Percentiles rank a stretch among this genome's conserved stretches.
Conservation (phyloP, 1,140 invertebrate genomes). For the Drosophila punjabiensis region DNA sequence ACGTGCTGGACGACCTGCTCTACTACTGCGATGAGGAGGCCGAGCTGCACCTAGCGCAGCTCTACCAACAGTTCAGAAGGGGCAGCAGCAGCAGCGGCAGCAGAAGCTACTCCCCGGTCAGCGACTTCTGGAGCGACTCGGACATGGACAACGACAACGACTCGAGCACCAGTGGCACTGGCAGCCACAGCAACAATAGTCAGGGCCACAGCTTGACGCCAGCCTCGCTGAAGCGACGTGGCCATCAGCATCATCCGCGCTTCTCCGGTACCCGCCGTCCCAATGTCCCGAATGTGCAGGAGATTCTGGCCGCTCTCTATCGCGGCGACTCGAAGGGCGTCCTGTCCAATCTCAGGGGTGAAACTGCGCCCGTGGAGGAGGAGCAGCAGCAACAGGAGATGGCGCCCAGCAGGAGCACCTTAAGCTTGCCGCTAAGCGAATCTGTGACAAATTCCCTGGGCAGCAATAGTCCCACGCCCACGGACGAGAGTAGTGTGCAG, state of each 20-base stretch:
- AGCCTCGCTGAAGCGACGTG: slow-evolving; percentile 88
- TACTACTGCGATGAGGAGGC: slow-evolving; percentile 80
- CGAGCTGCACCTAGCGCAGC: slow-evolving; percentile 61
- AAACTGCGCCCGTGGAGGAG: slow-evolving; percentile 15
- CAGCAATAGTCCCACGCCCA: slow-evolving; percentile 83
- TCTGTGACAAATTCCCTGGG: slow-evolving; percentile 79
- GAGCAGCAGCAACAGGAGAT: slow-evolving; percentile 24
- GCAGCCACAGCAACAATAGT: slow-evolving; percentile 87
- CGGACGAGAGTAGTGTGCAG: slow-evolving; percentile 81
- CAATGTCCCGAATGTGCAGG: slow-evolving; percentile 81
- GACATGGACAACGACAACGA: slow-evolving; percentile 70
- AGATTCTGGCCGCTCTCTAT: slow-evolving; percentile 83
- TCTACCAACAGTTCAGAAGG: slow-evolving; percentile 61
- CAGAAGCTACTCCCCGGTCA: slow-evolving; percentile 29
- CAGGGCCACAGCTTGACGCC: slow-evolving; percentile 50
- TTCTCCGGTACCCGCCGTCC: slow-evolving; percentile 86
- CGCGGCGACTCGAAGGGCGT: slow-evolving; percentile 76
- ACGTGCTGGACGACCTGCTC: slow-evolving; percentile 74
- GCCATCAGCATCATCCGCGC: slow-evolving; percentile 92
- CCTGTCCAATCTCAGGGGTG: slow-evolving; percentile 69
- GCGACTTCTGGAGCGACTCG: slow-evolving; percentile 66
- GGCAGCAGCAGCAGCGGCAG: slow-evolving; percentile 24
- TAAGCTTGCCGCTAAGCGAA: slow-evolving; percentile 74
- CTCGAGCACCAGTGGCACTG: slow-evolving; percentile 86
- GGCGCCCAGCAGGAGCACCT: slow-evolving; percentile 52